Evolutionary conservation across 2,113 vertebrate genomes (phyloP), one percentile per base, ranked within the genome.

Genomic region (Raja brachyura): DNA sequence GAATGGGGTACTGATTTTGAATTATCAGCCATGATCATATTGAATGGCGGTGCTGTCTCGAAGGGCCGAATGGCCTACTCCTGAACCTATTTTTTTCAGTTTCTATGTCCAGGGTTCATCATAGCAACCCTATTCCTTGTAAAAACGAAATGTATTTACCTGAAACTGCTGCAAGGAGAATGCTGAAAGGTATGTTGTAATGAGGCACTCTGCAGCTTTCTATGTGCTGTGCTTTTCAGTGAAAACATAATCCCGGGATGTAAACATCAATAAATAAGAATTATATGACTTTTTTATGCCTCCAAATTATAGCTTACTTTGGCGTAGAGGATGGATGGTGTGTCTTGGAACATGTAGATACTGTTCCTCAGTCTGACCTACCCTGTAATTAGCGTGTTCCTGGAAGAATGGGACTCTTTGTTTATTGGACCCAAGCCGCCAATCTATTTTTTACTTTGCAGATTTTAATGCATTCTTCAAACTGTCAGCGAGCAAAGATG

Each of bases 401-500:
- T 18, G 59, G 31, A 88, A 14, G 14, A 88, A 61, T 63, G 28
- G 83, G 4, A 20, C 13, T 1, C 31, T 31, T 31, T 88, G 56
- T 66, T 88, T 56, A 33, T 66, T 18, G 59, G 83, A 31, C 11
- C 28, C n/a, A n/a, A 88, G 59, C 28, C 31, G 59, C 59, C n/a
- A 63, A 66, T n/a, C 83, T 88, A 6, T n/a, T 61, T 0, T 5
- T 63, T 63, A 16, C 5, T 88, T 14, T 25, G 63, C 28, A 33
- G 5, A 31, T 31, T 0, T 48, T 66, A 66, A 88, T 31, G 59
- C 13, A 88, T n/a, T 18, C 14, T 88, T 88, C 83, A 88, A 88
- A 88, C 83, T 86, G 83, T 14, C 83, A 88, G 59, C 59, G 31
- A 33, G 61, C 14, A 88, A 88, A 88, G 59, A 88, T 66, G 83